phyloP scores from a whole-genome alignment of 2,113 vertebrate species.

The Aplodontia rufa region DNA sequence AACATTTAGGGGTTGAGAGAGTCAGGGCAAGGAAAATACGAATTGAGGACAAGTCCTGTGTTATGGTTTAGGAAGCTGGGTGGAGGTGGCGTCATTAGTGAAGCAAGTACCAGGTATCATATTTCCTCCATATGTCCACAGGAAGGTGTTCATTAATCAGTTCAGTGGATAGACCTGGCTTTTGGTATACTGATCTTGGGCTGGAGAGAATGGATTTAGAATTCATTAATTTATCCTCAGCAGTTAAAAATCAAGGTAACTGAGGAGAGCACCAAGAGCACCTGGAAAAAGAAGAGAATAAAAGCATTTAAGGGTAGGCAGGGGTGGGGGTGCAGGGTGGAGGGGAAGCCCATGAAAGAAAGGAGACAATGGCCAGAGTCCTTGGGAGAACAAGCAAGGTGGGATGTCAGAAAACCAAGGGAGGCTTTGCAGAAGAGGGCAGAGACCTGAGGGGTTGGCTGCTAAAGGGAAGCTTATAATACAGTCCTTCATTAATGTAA shows the following conservation, averaged over 20 bases:
- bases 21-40: background rate
- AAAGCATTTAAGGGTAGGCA: background rate
- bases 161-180: background rate
- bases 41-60: background rate
- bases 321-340: too few relatives aligned
- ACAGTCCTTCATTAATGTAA: background rate
- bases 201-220: background rate
- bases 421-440: background rate
- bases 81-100: background rate
- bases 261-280: background rate
- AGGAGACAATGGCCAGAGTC: background rate
- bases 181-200: background rate
- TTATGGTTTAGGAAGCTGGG: background rate
- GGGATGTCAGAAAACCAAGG: background rate
- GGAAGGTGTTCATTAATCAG: background rate
- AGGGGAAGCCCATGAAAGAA: background rate
- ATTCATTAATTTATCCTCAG: background rate
- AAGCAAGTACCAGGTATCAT: too few relatives aligned
- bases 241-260: slow-evolving; percentile 5
- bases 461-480: background rate
- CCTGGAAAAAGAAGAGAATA: background rate
- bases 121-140: background rate
- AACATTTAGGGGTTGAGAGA: background rate
- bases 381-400: background rate
- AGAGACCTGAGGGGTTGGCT: background rate